Evolutionary conservation across 2,113 vertebrate genomes (phyloP).

Genomic region (Amphiprion ocellaris): DNA sequence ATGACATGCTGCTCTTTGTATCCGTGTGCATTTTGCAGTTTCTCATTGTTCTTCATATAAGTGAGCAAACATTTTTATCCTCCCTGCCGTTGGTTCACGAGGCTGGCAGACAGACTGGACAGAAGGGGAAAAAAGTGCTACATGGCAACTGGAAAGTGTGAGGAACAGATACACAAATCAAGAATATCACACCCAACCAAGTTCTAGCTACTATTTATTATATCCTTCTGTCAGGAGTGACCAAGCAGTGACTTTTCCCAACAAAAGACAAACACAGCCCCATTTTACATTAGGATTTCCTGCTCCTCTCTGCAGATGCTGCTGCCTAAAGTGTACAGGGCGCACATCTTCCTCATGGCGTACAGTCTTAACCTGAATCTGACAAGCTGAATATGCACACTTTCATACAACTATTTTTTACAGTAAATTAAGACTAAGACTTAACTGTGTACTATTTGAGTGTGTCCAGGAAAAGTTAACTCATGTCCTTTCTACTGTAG

Average conservation of each 20-base stretch:
- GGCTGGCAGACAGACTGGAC: too few relatives aligned
- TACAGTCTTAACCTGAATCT: constrained; percentile 26
- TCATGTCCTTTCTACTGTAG: constrained; percentile 40
- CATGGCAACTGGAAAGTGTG: not conserved
- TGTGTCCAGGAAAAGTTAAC: constrained; percentile 44
- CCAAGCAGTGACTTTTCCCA: constrained; percentile 40
- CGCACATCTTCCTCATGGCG: constrained; percentile 1
- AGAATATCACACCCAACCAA: constrained; percentile 11
- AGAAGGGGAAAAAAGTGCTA: not conserved
- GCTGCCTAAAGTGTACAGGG: constrained; percentile 35
- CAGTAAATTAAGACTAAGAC: constrained; percentile 71
- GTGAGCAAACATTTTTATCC: too few relatives aligned
- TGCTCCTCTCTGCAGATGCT: constrained; percentile 8
- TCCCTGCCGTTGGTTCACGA: too few relatives aligned
- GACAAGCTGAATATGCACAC: constrained; percentile 22
- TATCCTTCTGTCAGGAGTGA: constrained; percentile 51
- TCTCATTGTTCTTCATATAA: too few relatives aligned
- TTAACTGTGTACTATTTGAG: constrained; percentile 36
- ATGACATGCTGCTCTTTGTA: too few relatives aligned
- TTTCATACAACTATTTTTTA: constrained; percentile 36
- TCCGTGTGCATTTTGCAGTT: too few relatives aligned
- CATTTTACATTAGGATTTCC: constrained; percentile 32
- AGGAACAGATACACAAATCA: not conserved
- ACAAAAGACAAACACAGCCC: constrained; percentile 38
- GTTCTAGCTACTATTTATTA: constrained; percentile 66